Evolutionary conservation across 2,888 invertebrate species (phyloP).

Genomic region (Brenthis daphne): DNA sequence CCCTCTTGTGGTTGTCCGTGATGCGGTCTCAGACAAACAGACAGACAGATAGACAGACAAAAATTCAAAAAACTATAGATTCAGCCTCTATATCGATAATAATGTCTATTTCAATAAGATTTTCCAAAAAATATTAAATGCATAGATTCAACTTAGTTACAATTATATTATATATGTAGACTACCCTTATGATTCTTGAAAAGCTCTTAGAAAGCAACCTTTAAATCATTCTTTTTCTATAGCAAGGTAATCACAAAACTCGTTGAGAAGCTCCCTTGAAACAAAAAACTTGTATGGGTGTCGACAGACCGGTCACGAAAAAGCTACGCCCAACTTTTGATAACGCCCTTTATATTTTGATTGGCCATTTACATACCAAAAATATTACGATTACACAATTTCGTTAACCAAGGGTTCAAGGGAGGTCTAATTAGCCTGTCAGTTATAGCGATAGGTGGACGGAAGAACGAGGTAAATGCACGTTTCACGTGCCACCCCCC

Average conservation of each 20-base stretch:
- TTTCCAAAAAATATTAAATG: no score
- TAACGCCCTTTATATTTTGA: slow-evolving; percentile 49
- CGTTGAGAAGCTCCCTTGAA: slow-evolving; percentile 52
- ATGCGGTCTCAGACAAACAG: no score
- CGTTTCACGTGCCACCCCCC: slow-evolving; percentile 59
- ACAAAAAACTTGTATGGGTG: slow-evolving; percentile 69
- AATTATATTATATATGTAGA: no score
- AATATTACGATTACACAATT: slow-evolving; percentile 39
- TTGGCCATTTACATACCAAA: slow-evolving; percentile 57
- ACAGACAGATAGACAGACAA: no score
- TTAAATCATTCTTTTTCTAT: slow-evolving; percentile 2
- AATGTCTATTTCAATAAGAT: no score
- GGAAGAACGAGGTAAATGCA: slow-evolving; percentile 66
- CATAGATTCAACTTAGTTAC: no score
- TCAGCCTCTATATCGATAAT: no score
- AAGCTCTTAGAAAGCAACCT: background rate
- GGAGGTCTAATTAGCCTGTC: slow-evolving; percentile 14
- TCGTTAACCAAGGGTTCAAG: slow-evolving; percentile 10
- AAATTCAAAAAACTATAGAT: no score
- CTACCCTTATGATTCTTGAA: background rate
- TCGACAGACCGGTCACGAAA: slow-evolving; percentile 60
- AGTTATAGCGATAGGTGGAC: slow-evolving; percentile 45
- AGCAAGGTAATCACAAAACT: background rate
- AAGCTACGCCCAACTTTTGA: slow-evolving; percentile 54
- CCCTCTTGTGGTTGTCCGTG: no score